A percentile compares a stretch with the other conserved stretches of the same genome.
phyloP scores from a whole-genome alignment of 1,140 invertebrate genomes.

The Heliconius eleuchia region DNA sequence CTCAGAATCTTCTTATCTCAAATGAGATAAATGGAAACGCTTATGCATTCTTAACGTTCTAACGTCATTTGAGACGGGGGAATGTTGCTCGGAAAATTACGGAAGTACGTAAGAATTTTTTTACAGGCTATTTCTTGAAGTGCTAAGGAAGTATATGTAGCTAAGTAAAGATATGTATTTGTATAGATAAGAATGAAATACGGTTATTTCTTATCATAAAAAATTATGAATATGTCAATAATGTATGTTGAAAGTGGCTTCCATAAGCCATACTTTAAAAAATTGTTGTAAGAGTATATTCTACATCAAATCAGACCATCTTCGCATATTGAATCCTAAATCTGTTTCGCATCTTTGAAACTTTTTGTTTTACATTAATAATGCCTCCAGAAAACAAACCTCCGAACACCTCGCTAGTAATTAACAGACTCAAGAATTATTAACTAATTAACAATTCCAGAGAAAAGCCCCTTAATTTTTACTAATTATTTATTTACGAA shows the following conservation, averaged over 20 bases:
- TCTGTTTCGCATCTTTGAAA: too few relatives aligned
- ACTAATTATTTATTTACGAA: constrained; percentile 20
- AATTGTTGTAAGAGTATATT: too few relatives aligned
- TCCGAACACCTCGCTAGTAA: not conserved
- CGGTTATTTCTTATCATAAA: not conserved
- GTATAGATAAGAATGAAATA: not conserved
- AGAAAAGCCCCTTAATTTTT: constrained; percentile 6
- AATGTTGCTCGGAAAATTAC: constrained; percentile 1
- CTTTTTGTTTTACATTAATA: too few relatives aligned
- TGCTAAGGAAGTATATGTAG: not conserved
- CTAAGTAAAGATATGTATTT: too few relatives aligned
- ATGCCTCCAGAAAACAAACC: not conserved
- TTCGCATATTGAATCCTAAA: too few relatives aligned
- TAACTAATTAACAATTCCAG: constrained; percentile 6
- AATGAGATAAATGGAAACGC: constrained; percentile 13
- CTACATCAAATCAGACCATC: too few relatives aligned
- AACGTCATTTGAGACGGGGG: not conserved
- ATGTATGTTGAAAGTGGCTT: too few relatives aligned
- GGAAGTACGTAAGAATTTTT: not conserved
- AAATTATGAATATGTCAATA: too few relatives aligned
- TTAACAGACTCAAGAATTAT: constrained; percentile 16
- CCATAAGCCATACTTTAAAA: too few relatives aligned
- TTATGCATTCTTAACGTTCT: constrained; percentile 14
- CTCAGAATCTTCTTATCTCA: constrained; percentile 13
- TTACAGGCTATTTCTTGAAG: not conserved